These are phyloP conservation scores for Drusus annulatus DNA, from an alignment of 1,140 invertebrate genomes.

Conservation along the genomic window DNA sequence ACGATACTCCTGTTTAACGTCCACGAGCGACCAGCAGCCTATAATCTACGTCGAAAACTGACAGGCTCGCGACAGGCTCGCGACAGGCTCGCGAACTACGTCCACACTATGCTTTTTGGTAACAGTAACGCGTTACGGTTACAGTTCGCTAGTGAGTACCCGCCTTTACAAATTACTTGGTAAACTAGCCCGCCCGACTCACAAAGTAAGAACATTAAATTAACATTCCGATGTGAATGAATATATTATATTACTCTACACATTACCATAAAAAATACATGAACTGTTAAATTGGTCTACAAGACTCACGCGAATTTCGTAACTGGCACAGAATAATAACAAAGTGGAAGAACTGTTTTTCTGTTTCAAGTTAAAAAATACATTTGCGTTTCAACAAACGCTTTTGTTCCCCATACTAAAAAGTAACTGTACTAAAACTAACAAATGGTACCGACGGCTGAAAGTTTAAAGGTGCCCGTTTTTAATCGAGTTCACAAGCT, in stretches of 20 bases:
- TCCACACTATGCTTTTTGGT: too few species aligned
- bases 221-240: constrained; percentile 23
- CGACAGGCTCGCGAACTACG: too few species aligned
- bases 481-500: too few species aligned
- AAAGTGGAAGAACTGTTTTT: not conserved
- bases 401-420: constrained; percentile 10
- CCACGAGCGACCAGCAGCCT: too few species aligned
- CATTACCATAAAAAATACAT: constrained; percentile 39
- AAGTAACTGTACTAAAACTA: not conserved
- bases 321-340: constrained; percentile 37
- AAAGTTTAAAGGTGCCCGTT: too few species aligned
- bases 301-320: constrained; percentile 22
- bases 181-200: too few species aligned
- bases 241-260: not conserved
- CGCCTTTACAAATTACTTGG: too few species aligned
- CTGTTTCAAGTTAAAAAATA: not conserved
- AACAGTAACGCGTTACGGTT: too few species aligned
- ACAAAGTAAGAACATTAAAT: constrained; percentile 24
- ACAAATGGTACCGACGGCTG: not conserved
- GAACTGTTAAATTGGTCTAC: constrained; percentile 12
- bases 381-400: constrained; percentile 11
- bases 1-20: too few species aligned
- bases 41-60: too few species aligned
- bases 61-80: too few species aligned
- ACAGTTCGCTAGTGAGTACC: too few species aligned